A percentile compares a stretch with the other conserved stretches of the same genome.
Conservation (phyloP, 1,140 invertebrate species). For the Leptinotarsa defecta region DNA sequence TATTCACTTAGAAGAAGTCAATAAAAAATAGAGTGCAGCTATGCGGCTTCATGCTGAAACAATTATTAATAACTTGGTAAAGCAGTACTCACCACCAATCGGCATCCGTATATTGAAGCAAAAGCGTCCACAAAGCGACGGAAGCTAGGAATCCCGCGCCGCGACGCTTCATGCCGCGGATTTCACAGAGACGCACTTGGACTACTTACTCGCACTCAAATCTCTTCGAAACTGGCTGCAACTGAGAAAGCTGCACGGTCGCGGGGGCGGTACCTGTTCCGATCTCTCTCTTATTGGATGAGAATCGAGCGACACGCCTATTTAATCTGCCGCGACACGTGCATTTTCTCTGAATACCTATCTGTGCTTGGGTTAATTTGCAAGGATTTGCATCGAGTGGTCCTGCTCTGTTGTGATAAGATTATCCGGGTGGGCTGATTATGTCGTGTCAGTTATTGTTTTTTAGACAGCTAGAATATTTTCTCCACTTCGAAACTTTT, state of each 20-base stretch:
- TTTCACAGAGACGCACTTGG: slow-evolving; percentile 42
- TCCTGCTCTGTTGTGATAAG: too few relatives aligned
- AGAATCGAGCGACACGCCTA: slow-evolving; percentile 35
- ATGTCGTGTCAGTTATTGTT: too few relatives aligned
- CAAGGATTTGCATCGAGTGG: not conserved
- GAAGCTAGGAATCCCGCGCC: slow-evolving; percentile 46
- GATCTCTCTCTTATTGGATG: slow-evolving; percentile 35
- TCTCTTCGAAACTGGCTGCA: slow-evolving; percentile 37
- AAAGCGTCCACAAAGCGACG: slow-evolving; percentile 51
- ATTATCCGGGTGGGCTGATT: too few relatives aligned
- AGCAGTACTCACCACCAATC: slow-evolving; percentile 49
- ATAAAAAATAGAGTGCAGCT: too few relatives aligned
- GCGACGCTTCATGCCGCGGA: slow-evolving; percentile 50
- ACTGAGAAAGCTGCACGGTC: slow-evolving; percentile 28
- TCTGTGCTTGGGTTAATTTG: not conserved
- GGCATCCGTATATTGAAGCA: slow-evolving; percentile 43
- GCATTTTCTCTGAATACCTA: slow-evolving; percentile 1
- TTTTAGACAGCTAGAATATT: too few relatives aligned
- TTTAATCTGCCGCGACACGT: slow-evolving; percentile 5
- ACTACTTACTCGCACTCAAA: slow-evolving; percentile 34
- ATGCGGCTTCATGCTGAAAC: too few relatives aligned
- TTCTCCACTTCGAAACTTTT: too few relatives aligned
- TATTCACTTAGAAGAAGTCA: too few relatives aligned
- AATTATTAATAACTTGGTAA: not conserved
- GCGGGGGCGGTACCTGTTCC: slow-evolving; percentile 37